Evolutionary conservation across 1,140 invertebrate genomes (phyloP), one percentile per base, ranked within the genome.

Genomic region (Diorhabda elongata): DNA sequence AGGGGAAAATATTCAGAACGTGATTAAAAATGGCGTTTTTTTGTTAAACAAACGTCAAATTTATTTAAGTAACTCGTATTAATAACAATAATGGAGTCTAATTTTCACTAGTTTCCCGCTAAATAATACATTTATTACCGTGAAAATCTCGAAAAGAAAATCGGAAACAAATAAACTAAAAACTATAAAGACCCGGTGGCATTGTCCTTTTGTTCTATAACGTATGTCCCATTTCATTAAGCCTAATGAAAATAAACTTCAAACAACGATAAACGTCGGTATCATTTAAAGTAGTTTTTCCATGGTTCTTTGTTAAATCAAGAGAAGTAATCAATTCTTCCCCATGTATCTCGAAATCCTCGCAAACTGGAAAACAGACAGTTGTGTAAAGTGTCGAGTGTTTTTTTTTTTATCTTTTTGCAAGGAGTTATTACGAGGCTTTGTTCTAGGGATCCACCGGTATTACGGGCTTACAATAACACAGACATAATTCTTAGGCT

Each of bases 401-500:
- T 52, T 59, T 66, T 64, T 66, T n/a, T 58, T 66, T n/a, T 52
- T 26, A 65, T 65, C 11, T 65, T 65, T 9, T 42, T 58, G 44
- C 47, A 52, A 42, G 9, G 56, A 59, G 47, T 66, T 58, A 66
- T 44, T 66, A 65, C 64, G 64, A 44, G 67, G 71, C 72, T 77
- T 79, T 79, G 73, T 88, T 87, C 64, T 84, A 95, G 92, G 69
- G 91, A 95, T 77, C 91, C 92, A 52, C 89, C 90, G 56, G 86
- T 90, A 44, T 81, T 97, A 74, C 84, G 85, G 69, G 85, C 86
- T 62, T 92, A 92, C 83, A 87, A 89, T 76, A 89, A 91, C 77
- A 86, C 89, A 63, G 91, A 96, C 82, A 86, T 97, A 74, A 87
- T 96, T 69, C 86, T 97, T 68, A 87, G 89, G 79, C 85, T 97